These are phyloP conservation scores for Drosophila lutescens DNA, from an alignment of 2,888 invertebrate species.

Conservation along the genomic window DNA sequence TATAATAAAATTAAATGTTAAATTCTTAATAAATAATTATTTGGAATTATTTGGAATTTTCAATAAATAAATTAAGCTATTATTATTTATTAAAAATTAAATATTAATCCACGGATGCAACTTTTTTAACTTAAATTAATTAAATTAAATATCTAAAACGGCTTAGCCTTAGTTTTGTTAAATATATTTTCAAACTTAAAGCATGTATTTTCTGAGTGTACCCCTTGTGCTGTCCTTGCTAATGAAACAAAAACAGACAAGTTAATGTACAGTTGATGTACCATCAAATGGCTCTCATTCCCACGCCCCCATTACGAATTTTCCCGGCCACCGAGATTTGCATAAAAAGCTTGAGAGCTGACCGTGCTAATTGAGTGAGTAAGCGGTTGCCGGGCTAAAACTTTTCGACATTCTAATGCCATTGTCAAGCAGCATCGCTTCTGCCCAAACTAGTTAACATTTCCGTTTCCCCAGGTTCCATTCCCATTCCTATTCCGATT, in stretches of 20 bases:
- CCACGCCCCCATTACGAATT: conserved; percentile 12
- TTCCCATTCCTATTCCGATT: neutral
- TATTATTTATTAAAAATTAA: no score
- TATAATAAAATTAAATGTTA: no score
- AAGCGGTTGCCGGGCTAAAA: conserved; percentile 62
- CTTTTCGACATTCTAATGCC: conserved; percentile 78
- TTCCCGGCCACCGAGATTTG: conserved; percentile 58
- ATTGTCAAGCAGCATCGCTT: conserved; percentile 70
- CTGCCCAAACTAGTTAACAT: conserved; percentile 72
- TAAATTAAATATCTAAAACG: no score
- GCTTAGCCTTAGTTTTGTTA: no score
- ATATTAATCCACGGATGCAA: no score
- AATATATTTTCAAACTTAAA: neutral
- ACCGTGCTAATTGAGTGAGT: conserved; percentile 76
- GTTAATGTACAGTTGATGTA: conserved; percentile 79
- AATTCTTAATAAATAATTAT: no score
- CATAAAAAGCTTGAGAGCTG: conserved; percentile 65
- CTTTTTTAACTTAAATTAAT: no score
- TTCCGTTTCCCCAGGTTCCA: conserved; percentile 59
- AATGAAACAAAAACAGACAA: conserved; percentile 80
- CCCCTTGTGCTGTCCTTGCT: conserved; percentile 52
- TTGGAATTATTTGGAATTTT: no score
- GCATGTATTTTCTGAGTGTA: neutral
- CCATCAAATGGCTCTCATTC: conserved; percentile 67
- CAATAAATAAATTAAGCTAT: no score